These are phyloP conservation scores for Apaloderma vittatum DNA, from an alignment of 2,113 vertebrate genomes.

Conservation along the genomic window DNA sequence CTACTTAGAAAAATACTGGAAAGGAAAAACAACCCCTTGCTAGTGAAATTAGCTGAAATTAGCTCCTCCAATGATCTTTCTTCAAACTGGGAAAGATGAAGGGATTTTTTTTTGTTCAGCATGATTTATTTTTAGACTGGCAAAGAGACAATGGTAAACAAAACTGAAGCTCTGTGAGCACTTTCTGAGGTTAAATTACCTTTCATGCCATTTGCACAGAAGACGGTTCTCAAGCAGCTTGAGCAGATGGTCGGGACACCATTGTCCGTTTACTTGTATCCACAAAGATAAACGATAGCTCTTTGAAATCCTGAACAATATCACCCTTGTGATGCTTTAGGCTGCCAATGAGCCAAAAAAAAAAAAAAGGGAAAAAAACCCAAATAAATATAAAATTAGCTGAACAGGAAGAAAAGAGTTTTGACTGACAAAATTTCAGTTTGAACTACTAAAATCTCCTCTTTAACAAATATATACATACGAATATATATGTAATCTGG, in stretches of 20 bases:
- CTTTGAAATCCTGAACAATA: constrained; percentile 47
- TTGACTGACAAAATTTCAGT: not conserved
- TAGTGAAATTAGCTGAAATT: constrained; percentile 39
- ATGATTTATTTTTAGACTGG: constrained; percentile 56
- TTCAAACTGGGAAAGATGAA: constrained; percentile 18
- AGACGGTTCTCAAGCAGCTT: constrained; percentile 47
- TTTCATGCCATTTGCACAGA: constrained; percentile 62
- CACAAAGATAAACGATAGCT: constrained; percentile 38
- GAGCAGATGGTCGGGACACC: constrained; percentile 22
- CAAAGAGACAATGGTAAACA: constrained; percentile 43
- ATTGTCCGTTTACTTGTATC: constrained; percentile 41
- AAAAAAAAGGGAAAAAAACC: not conserved
- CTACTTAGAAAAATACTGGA: constrained; percentile 7
- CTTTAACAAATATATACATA: not conserved
- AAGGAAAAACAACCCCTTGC: not conserved
- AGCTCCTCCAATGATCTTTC: constrained; percentile 5
- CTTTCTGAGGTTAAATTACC: constrained; percentile 56
- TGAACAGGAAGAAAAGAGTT: not conserved
- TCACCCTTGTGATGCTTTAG: constrained; percentile 1
- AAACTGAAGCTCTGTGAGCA: constrained; percentile 42
- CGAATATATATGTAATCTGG: not conserved
- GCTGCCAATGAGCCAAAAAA: constrained; percentile 6
- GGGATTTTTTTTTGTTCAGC: not conserved
- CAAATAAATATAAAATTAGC: not conserved
- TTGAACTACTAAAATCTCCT: not conserved